Evolutionary conservation across 2,888 invertebrate genomes (phyloP), one percentile per base, ranked within the genome.

Genomic region (Pemphredon lugubris): DNA sequence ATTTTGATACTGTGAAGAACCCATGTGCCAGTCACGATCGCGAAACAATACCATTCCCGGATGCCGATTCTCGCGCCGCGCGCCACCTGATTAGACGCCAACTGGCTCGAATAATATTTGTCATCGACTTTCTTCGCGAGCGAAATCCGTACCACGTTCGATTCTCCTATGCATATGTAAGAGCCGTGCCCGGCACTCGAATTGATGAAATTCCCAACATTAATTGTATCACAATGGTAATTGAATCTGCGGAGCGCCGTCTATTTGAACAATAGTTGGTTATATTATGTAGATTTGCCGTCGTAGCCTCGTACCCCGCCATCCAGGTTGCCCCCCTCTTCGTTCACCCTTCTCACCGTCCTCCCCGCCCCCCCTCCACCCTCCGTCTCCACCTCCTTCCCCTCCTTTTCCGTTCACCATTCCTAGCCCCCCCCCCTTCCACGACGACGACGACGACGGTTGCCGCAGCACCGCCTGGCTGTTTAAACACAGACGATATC

Each of bases 261-360:
- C 89, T 89, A 89, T 89, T 89, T 89, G 89, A 89, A 89, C 89
- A 89, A 89, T 89, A 89, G 89, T 89, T 89, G 89, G 89, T 89
- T 89, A 89, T 89, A 89, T 89, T 89, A 90, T 90, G 89, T 88
- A 89, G 88, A 89, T 90, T 90, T 89, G 87, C 87, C 83, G 84
- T 83, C 84, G 82, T 81, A 80, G 81, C 77, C 81, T 77, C 81
- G 80, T 80, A 81, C 83, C 81, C 73, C 71, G 55, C 72, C 66
- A 77, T 65, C 78, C 75, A 85, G 79, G 75, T 81, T 80, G 74
- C 77, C 74, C 78, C n/a, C 74, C 78, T 75, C 63, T 58, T 73
- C 67, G 54, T 63, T 71, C 67, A 64, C 63, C 68, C 69, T 65
- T 70, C 66, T 69, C 60, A 53, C 59, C 73, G n/a, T n/a, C n/a